Conservation (phyloP, 2,888 invertebrate species). For the Sminthurinus aureus region DNA sequence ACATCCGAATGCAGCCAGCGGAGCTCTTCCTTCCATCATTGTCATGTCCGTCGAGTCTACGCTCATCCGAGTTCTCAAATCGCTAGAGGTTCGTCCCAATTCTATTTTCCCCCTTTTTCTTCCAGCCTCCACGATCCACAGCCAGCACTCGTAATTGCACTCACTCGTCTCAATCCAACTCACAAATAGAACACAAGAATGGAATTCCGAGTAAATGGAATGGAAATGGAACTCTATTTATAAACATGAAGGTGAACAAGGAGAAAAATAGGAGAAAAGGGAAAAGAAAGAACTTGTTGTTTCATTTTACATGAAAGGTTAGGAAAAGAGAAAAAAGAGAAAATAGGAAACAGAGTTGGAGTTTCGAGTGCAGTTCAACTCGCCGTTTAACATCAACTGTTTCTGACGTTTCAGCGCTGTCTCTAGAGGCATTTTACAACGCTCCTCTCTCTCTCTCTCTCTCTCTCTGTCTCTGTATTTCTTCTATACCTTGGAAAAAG, state of each 20-base stretch:
- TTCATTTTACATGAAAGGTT: conserved; percentile 27
- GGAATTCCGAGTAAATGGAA: not conserved
- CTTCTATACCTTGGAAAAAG: no score
- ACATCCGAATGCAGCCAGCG: conserved; percentile 54
- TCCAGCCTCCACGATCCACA: conserved; percentile 26
- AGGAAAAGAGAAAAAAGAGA: not conserved
- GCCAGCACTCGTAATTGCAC: no score
- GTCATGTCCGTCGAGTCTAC: conserved; percentile 68
- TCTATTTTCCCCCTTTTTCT: conserved; percentile 4
- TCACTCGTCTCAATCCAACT: not conserved
- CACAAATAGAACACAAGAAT: no score
- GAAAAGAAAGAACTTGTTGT: not conserved
- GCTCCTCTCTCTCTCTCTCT: not conserved
- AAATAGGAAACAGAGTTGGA: no score
- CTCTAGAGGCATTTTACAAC: conserved; percentile 9
- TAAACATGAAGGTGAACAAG: not conserved
- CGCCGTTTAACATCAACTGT: not conserved
- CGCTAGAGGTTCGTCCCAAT: conserved; percentile 63
- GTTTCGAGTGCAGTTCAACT: no score
- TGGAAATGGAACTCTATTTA: not conserved
- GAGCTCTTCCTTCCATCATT: conserved; percentile 59
- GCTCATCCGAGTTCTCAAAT: conserved; percentile 66
- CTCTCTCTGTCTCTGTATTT: not conserved
- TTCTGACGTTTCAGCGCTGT: conserved; percentile 23
- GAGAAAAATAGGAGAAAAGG: no score